These are phyloP conservation scores for Corythaeola cristata DNA, from an alignment of 2,113 vertebrate species.

Conservation along the genomic window DNA sequence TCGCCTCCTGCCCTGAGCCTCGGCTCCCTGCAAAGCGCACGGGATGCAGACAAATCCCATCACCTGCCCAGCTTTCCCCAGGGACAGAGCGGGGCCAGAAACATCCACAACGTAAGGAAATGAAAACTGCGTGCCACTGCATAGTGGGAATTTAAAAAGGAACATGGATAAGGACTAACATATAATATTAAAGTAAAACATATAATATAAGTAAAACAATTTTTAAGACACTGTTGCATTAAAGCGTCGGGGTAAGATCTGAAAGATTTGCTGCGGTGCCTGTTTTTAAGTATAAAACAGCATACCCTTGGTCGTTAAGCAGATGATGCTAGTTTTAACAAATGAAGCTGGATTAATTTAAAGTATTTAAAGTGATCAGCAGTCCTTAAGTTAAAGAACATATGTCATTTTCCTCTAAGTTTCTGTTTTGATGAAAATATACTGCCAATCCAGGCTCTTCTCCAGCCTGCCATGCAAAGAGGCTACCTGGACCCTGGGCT, in stretches of 20 bases:
- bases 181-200: no score
- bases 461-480: constrained; percentile 21
- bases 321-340: constrained; percentile 73
- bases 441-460: background rate
- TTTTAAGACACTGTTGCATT: rapidly evolving
- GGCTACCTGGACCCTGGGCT: constrained; percentile 77
- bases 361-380: constrained; percentile 67
- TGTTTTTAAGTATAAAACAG: background rate
- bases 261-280: background rate
- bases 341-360: constrained; percentile 69
- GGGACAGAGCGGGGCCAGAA: background rate
- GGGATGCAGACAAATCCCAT: background rate
- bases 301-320: background rate
- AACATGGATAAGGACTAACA: background rate
- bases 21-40: background rate
- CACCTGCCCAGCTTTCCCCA: background rate
- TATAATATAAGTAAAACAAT: background rate
- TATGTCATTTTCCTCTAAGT: constrained; percentile 73
- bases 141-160: background rate
- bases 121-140: rapidly evolving
- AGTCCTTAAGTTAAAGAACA: constrained; percentile 78
- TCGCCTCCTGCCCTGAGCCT: background rate
- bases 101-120: background rate
- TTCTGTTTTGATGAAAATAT: background rate
- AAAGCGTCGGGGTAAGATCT: background rate